A percentile compares a stretch with the other conserved stretches of the same genome.
phyloP scores from a whole-genome alignment of 92 coral and sea anemone genomes.

The Hydrozoanthus gracilis region DNA sequence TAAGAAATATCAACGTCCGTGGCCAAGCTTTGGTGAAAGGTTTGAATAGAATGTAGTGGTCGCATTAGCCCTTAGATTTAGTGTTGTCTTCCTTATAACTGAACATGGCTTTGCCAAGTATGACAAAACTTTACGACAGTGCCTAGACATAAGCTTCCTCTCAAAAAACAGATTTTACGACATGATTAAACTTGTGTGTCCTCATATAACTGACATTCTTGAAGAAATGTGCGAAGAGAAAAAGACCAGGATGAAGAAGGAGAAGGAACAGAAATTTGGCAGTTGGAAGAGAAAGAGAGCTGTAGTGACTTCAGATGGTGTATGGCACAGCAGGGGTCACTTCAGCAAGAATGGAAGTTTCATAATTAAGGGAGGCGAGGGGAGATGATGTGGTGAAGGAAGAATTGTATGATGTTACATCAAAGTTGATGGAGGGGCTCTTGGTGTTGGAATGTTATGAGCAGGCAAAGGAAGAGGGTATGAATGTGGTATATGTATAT shows the following conservation, averaged over 20 bases:
- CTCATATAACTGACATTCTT: conserved; percentile 24
- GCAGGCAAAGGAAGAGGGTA: conserved; percentile 44
- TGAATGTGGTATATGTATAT: conserved; percentile 40
- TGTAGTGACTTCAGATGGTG: conserved; percentile 44
- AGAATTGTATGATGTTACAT: conserved; percentile 50
- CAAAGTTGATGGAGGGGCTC: conserved; percentile 57
- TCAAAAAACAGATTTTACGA: conserved; percentile 4
- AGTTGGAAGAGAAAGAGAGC: conserved; percentile 31
- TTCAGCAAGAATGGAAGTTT: conserved; percentile 33
- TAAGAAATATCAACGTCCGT: conserved; percentile 5
- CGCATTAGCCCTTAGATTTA: not conserved
- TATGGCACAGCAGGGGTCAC: conserved; percentile 42
- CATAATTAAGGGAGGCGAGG: conserved; percentile 12
- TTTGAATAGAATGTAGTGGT: not conserved
- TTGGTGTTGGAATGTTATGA: conserved; percentile 49
- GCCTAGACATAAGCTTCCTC: not conserved
- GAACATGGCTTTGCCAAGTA: not conserved
- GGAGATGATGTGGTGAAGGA: conserved; percentile 48
- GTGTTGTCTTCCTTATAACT: not conserved
- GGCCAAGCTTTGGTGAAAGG: not conserved
- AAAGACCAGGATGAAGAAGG: conserved; percentile 13
- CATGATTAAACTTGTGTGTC: not conserved
- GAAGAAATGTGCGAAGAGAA: conserved; percentile 22
- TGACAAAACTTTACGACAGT: not conserved
- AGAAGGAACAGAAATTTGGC: not conserved